phyloP scores from a whole-genome alignment of 2,113 vertebrate genomes.

The Protomyctophum bolini region DNA sequence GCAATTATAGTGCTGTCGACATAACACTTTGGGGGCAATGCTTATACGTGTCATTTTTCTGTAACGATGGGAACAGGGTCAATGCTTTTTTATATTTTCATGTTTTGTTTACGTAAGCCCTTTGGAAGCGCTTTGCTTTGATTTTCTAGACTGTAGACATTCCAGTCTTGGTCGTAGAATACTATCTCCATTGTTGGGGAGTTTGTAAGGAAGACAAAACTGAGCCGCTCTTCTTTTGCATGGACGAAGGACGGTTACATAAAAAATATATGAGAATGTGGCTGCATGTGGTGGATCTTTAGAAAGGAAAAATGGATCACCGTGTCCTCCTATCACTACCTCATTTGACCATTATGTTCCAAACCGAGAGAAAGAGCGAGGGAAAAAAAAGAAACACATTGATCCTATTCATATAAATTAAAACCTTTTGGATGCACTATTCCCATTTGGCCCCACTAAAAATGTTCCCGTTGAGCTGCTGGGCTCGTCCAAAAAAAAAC shows the following conservation, averaged over 20 bases:
- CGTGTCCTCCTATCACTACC: not conserved
- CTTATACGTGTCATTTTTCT: not conserved
- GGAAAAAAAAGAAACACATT: not conserved
- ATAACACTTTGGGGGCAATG: conserved; percentile 4
- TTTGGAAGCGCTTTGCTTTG: conserved; percentile 16
- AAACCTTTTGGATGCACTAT: conserved; percentile 17
- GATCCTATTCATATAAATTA: conserved; percentile 31
- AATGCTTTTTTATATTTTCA: not conserved
- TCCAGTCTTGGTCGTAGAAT: conserved; percentile 10
- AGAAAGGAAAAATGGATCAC: conserved; percentile 14
- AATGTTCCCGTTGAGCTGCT: not conserved
- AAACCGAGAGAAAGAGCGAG: not conserved
- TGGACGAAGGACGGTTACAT: conserved; percentile 11
- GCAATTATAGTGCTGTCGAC: too few species aligned
- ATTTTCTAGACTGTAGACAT: conserved; percentile 12
- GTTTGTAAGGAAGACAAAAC: conserved; percentile 16
- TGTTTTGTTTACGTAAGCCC: not conserved
- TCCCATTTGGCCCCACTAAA: not conserved
- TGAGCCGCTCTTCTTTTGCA: not conserved
- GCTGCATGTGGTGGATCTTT: conserved; percentile 13
- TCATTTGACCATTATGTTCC: not conserved
- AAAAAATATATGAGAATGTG: conserved; percentile 33
- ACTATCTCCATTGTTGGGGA: conserved; percentile 5
- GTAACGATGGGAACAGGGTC: not conserved
- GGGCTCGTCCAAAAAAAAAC: conserved; percentile 20